Base-by-base conservation (phyloP, 1,140 invertebrate species). In the Sarcophaga bullata region DNA sequence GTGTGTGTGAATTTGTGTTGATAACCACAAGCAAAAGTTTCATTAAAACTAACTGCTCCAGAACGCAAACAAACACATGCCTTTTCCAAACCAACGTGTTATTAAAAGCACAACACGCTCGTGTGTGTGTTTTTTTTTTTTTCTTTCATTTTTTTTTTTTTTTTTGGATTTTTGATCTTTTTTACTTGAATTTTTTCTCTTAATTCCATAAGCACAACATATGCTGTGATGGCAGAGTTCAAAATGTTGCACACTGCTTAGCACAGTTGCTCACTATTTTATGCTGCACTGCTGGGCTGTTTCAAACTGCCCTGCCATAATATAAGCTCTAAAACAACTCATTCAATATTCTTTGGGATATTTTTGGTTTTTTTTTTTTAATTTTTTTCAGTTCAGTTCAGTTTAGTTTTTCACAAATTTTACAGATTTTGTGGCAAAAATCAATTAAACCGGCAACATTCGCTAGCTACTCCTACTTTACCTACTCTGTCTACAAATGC, bases 361-460 rank as follows among this genome's bases (percentile, higher is more conserved):
- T 68, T 68, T 0, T n/a, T n/a, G n/a, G n/a, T n/a, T n/a, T n/a
- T n/a, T n/a, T n/a, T n/a, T n/a, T n/a, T n/a, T n/a, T n/a, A n/a
- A n/a, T n/a, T n/a, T n/a, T n/a, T n/a, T 68, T 0, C n/a, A 19
- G 62, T 68, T 68, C 25, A 37, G 25, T 37, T 37, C 1, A 37
- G 25, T 37, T 85, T 86, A 84, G 85, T 87, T 85, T 85, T 86
- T 84, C 86, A 84, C 86, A 87, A 85, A 87, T 87, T 87, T 84
- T 84, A 86, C 86, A 87, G 85, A 86, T 87, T 80, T 48, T 87
- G 86, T 84, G 86, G 86, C 84, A 87, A 86, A 87, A 62, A 62
- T n/a, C 58, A 62, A 13, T 62, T 68, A 19, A 25, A 68, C 62
- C 13, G 50, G 8, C 19, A 8, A 68, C 62, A 9, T 25, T 25